Base-by-base conservation (phyloP, 2,888 invertebrate species). In the Gerris lacustris region DNA sequence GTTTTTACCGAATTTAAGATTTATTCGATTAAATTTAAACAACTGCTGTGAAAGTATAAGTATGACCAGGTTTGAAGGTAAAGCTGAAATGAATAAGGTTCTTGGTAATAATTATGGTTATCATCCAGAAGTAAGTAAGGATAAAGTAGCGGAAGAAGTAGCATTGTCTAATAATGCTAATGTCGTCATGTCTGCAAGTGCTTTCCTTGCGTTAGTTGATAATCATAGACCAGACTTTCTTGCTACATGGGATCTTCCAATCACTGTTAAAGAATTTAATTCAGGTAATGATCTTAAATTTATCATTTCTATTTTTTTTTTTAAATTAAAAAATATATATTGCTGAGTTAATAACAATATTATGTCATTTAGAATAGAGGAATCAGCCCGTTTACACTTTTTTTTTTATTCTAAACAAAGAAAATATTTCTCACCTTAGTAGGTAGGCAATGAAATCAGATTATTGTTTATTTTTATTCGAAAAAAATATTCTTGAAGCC, bases 111-210 rank as follows among this genome's bases (percentile, higher is more conserved):
- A 9, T n/a, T 17, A 18, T 6, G 64, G 64, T 31, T 64, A 64
- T 17, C n/a, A 64, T 17, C 64, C 64, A 18, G n/a, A 64, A 17
- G 71, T 71, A 15, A 71, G 71, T 44, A 68, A 66, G 63, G 71
- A 71, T 62, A 66, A 69, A 66, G n/a, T 71, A 5, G 47, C 68
- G 9, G 71, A 69, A 62, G 45, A 15, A 4, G 31, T 69, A 17
- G 68, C 68, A 17, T 6, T 66, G 6, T 11, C 15, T n/a, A 66
- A 62, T 17, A 7, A 45, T 44, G 66, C 66, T 44, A 18, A 71
- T n/a, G 31, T 71, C 6, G 71, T 71, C 7, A 15, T 71, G 18
- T 69, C 66, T n/a, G 44, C 69, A 6, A 71, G 71, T 63, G 55
- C 45, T 55, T 69, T 71, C 43, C 44, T 69, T 11, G 44, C 63